Evolutionary conservation across 2,797 vertebrate species (phyloP).

Genomic region (Harpagifer antarcticus): DNA sequence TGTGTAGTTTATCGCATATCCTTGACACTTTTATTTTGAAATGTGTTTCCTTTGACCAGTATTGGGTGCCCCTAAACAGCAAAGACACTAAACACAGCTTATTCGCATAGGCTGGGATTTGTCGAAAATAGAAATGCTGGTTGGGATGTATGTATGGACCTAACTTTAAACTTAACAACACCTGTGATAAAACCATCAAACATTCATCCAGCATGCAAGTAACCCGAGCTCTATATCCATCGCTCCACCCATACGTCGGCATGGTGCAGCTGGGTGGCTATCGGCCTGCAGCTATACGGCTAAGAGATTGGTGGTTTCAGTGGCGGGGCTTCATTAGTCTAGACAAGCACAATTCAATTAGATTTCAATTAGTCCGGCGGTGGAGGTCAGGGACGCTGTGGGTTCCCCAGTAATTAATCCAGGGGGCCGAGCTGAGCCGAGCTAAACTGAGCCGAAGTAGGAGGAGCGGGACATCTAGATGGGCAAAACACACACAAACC

Average conservation of each 20-base stretch:
- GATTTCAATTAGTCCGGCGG: slow-evolving; percentile 87
- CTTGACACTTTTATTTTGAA: neutral
- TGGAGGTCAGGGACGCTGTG: slow-evolving; percentile 84
- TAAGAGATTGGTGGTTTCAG: slow-evolving; percentile 83
- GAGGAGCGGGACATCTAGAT: slow-evolving; percentile 56
- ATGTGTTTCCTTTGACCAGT: neutral
- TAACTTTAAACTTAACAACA: neutral
- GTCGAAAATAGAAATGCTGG: too few species aligned
- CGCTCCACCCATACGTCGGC: slow-evolving; percentile 6
- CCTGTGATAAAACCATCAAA: neutral
- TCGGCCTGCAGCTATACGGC: slow-evolving; percentile 53
- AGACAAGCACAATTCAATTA: slow-evolving; percentile 89
- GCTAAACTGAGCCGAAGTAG: slow-evolving; percentile 71
- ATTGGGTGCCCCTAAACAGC: neutral
- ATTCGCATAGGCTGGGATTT: neutral
- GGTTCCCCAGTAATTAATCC: slow-evolving; percentile 87
- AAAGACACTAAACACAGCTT: neutral
- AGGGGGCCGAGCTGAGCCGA: slow-evolving; percentile 68
- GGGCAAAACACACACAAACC: slow-evolving; percentile 61
- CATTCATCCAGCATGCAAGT: neutral
- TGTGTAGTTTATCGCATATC: too few species aligned
- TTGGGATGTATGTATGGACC: neutral
- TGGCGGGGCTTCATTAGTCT: slow-evolving; percentile 86
- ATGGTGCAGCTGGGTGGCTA: slow-evolving; percentile 52
- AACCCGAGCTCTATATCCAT: neutral